Evolutionary conservation across 2,888 invertebrate species (phyloP), one percentile per base, ranked within the genome.

Genomic region (Drosophila kambysellisi): DNA sequence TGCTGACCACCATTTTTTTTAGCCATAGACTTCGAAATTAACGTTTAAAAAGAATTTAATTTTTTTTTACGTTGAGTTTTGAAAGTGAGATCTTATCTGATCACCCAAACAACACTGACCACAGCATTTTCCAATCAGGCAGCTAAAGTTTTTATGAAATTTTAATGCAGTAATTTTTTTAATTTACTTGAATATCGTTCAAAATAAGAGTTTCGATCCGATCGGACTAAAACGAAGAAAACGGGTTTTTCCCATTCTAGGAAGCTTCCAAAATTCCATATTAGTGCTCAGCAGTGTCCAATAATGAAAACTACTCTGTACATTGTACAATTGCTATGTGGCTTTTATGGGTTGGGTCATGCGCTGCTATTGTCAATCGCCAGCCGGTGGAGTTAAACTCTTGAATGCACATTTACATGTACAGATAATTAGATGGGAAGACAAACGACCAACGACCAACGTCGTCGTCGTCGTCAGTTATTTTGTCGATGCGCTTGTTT

Each of bases 361-460:
- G 12, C 32, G 12, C 20, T 20, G n/a, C n/a, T 12, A 15, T 52
- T 52, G 30, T 51, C 51, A 32, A n/a, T 52, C 52, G 46, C 20
- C 46, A 46, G 20, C 12, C 46, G 46, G 20, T 20, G 20, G 35
- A 15, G 20, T 35, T 46, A 20, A 46, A 46, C 46, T 46, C 46
- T 46, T 12, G 25, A 25, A 25, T 46, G 46, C 46, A 25, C 46
- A 35, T 52, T 52, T 52, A 4, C 25, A 32, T 52, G 32, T 32
- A 52, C n/a, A 52, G 7, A 77, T 70, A 70, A 77, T 78, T 74
- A 61, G 61, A 70, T 78, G 70, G 46, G 59, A 70, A 78, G 70
- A 70, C 66, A 74, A 66, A 77, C 64, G 76, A 46, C 52, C 39
- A 53, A 62, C 35, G 37, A 11, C n/a, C 41, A 56, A 30, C n/a